A percentile compares a stretch with the other conserved stretches of the same genome.
phyloP scores from a whole-genome alignment of 2,797 vertebrate species.

The Eurystomus glaucurus region DNA sequence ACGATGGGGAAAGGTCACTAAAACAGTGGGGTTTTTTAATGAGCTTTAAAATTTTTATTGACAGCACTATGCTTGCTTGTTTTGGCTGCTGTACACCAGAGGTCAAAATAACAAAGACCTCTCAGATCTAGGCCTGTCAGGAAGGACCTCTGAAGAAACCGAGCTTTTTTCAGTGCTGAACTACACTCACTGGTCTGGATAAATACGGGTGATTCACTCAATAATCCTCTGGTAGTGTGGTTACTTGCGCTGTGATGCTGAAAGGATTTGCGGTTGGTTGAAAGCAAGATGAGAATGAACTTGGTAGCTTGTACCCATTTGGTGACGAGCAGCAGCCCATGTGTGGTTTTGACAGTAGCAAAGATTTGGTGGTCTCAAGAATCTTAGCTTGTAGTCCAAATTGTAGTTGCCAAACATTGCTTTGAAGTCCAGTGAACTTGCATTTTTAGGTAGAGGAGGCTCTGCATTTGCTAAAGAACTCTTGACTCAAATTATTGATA shows the following conservation, averaged over 20 bases:
- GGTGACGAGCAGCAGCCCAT: background rate
- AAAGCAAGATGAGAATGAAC: background rate
- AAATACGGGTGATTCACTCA: background rate
- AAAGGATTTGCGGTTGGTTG: background rate
- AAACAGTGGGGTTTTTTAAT: background rate
- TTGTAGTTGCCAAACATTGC: background rate
- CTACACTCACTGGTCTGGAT: background rate
- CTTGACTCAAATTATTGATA: background rate
- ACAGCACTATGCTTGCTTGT: background rate
- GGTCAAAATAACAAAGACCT: background rate
- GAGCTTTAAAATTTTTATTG: background rate
- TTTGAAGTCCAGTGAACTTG: background rate
- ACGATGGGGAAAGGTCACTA: background rate
- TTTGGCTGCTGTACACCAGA: background rate
- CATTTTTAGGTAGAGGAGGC: background rate
- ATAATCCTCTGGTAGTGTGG: background rate
- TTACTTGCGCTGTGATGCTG: accelerated
- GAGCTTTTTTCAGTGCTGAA: background rate
- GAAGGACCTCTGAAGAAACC: background rate
- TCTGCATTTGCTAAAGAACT: background rate
- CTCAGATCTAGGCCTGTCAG: background rate
- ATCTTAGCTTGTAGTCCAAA: background rate
- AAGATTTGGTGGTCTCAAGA: background rate
- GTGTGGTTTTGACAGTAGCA: background rate
- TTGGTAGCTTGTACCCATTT: accelerated